These are phyloP conservation scores for Bubo scandiacus DNA, from an alignment of 2,113 vertebrate genomes.

Conservation along the genomic window DNA sequence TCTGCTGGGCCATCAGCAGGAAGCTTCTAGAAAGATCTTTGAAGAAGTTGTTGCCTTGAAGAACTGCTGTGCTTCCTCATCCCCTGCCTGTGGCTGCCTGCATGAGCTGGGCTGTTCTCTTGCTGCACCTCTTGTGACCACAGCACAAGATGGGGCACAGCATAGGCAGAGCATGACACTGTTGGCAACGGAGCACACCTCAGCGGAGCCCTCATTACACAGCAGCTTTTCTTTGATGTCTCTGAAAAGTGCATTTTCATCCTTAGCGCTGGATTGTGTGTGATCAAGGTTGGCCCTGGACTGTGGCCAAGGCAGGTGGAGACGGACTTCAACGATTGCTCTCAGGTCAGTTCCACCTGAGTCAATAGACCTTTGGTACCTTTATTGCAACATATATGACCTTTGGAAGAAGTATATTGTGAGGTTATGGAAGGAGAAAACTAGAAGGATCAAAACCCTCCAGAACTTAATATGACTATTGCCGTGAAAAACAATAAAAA, in stretches of 20 bases:
- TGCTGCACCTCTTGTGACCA: not conserved
- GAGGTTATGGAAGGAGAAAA: not conserved
- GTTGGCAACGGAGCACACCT: not conserved
- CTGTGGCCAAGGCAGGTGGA: not conserved
- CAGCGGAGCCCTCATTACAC: not conserved
- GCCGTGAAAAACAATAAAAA: not conserved
- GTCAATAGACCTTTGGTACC: not conserved
- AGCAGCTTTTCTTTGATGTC: not conserved
- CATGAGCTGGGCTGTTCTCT: not conserved
- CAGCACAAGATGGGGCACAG: fast-evolving
- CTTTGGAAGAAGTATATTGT: not conserved
- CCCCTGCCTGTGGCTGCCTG: not conserved
- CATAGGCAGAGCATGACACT: not conserved
- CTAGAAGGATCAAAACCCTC: not conserved
- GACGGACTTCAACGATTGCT: not conserved
- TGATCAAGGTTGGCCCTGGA: not conserved
- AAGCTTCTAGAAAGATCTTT: not conserved
- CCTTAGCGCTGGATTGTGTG: fast-evolving
- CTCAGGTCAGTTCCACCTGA: not conserved
- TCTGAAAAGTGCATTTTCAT: not conserved
- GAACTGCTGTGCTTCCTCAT: not conserved
- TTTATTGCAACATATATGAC: not conserved
- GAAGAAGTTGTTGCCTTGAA: not conserved
- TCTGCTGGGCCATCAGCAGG: not conserved
- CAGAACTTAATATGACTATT: not conserved